A percentile compares a stretch with the other conserved stretches of the same genome.
Evolutionary conservation across 2,113 vertebrate genomes (phyloP).

Genomic region (Butastur rufipennis): DNA sequence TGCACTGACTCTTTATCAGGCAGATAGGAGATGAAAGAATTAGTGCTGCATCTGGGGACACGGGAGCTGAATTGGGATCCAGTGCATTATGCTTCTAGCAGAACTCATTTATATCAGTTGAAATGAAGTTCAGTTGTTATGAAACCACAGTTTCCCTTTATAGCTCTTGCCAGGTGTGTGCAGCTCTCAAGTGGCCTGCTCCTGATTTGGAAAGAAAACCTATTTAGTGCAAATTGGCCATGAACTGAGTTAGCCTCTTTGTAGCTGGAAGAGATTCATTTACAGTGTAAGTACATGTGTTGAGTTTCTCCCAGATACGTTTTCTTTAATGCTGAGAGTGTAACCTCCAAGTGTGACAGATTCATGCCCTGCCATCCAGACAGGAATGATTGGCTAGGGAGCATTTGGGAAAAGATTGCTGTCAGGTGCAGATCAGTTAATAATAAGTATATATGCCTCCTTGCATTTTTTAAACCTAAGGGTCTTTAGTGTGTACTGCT

Average conservation of each 20-base stretch:
- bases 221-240: not conserved
- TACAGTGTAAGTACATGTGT: not conserved
- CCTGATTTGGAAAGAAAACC: conserved; percentile 14
- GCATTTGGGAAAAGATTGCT: not conserved
- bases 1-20: not conserved
- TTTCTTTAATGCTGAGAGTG: not conserved
- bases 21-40: not conserved
- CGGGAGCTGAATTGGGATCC: not conserved
- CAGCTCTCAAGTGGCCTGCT: conserved; percentile 14
- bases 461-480: not conserved
- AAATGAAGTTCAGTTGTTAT: not conserved
- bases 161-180: not conserved
- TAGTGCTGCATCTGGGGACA: not conserved
- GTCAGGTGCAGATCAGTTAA: not conserved
- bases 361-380: not conserved
- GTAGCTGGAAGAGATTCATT: not conserved
- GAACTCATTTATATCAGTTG: not conserved
- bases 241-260: not conserved
- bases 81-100: not conserved
- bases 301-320: not conserved
- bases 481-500: not conserved
- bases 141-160: not conserved
- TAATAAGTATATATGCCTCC: not conserved
- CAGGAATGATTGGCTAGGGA: not conserved
- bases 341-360: not conserved